Evolutionary conservation across 1,140 invertebrate genomes (phyloP).

Genomic region (Archivesica marissinica): DNA sequence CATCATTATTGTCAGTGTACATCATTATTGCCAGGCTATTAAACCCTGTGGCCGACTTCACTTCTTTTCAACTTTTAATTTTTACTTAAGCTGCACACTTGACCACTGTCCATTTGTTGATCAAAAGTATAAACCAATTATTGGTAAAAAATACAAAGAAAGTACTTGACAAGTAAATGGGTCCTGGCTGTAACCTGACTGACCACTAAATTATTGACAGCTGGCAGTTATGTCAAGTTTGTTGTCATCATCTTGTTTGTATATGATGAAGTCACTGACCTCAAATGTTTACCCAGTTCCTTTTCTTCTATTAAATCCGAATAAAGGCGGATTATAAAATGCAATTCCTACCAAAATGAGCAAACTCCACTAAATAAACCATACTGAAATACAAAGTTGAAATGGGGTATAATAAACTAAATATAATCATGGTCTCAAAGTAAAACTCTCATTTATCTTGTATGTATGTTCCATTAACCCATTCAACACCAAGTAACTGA

Average conservation of each 20-base stretch:
- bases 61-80: not conserved
- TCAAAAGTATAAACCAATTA: not conserved
- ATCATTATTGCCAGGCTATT: too few relatives aligned
- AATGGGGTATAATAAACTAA: not conserved
- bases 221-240: not conserved
- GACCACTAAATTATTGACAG: not conserved
- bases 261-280: slow-evolving; percentile 21
- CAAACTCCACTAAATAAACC: too few relatives aligned
- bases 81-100: not conserved
- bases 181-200: not conserved
- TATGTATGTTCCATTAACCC: too few relatives aligned
- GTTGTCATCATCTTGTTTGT: slow-evolving; percentile 7
- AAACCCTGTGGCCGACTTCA: not conserved
- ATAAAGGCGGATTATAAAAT: not conserved
- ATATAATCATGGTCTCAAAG: too few relatives aligned
- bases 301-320: not conserved
- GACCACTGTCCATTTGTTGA: slow-evolving; percentile 3
- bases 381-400: not conserved
- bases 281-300: not conserved
- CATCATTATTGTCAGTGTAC: too few relatives aligned
- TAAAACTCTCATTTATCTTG: not conserved
- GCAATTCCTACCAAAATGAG: too few relatives aligned
- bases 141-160: too few relatives aligned
- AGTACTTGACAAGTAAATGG: not conserved
- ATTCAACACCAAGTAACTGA: too few relatives aligned